Evolutionary conservation across 1,140 invertebrate genomes (phyloP), one percentile per base, ranked within the genome.

Genomic region (Drosophila santomea): DNA sequence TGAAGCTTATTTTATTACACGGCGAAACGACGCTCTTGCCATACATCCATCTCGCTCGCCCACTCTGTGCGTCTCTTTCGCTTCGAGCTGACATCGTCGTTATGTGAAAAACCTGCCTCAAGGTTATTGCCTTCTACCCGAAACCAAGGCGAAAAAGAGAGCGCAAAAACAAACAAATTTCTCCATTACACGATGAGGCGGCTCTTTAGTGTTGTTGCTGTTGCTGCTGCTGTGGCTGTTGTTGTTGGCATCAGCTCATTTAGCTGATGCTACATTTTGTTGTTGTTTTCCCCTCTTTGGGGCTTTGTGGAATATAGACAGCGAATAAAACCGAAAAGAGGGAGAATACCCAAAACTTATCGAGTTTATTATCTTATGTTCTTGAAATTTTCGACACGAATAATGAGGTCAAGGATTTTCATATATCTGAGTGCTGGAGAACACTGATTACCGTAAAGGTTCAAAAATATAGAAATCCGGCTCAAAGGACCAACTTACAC

Each of bases 101-200:
- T 66, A 79, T 86, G 71, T 88, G 83, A 86, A 86, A 86, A 86
- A 88, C 83, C 83, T 86, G 83, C 83, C 83, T 88, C 83, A 86
- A 86, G 83, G 83, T 86, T 88, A 79, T 86, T 86, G 83, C 83
- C 84, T 86, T 77, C 52, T 80, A 56, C 44, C 67, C 77, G 63
- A 85, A 74, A 73, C 58, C 63, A 75, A 76, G 50, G 39, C 52
- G 74, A 73, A 67, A 86, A 81, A 85, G 78, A 74, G 63, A 85
- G 69, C 58, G 69, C 54, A 75, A 88, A 88, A 78, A 78, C 74
- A 72, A 81, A 62, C 76, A 52, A 86, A 86, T 86, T 86, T 86
- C 83, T 79, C 79, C 83, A 86, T 86, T 88, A 86, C 75, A 76
- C 63, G 80, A 80, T 75, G 78, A 66, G 64, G 38, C 69, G 55